phyloP scores from a whole-genome alignment of 1,140 invertebrate species.

The Lutraria rhynchaena region DNA sequence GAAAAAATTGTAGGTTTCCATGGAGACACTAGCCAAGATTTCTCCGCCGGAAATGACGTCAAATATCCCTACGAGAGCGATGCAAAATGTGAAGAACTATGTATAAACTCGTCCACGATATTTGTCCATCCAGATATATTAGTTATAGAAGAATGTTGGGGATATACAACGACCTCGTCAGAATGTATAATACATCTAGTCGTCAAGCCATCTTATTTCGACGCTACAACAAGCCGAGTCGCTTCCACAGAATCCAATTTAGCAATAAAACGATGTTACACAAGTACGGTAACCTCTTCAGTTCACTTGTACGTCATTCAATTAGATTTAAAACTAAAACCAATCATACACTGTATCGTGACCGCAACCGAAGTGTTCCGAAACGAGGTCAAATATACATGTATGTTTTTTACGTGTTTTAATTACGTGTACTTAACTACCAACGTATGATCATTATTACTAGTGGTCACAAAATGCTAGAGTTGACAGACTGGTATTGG shows the following conservation, averaged over 20 bases:
- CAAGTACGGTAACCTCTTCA: too few relatives aligned
- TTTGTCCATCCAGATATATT: conserved; percentile 11
- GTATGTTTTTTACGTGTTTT: too few relatives aligned
- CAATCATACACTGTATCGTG: too few relatives aligned
- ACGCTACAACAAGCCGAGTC: background rate
- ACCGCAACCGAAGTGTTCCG: too few relatives aligned
- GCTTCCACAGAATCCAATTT: background rate
- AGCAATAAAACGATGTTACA: conserved; percentile 37
- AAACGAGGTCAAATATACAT: too few relatives aligned
- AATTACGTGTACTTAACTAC: too few relatives aligned
- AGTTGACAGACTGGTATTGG: too few relatives aligned
- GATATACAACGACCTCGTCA: background rate
- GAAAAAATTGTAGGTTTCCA: background rate
- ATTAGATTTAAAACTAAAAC: too few relatives aligned
- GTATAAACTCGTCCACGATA: conserved; percentile 1
- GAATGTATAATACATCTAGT: conserved; percentile 34
- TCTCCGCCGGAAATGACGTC: conserved; percentile 25
- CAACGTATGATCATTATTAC: too few relatives aligned
- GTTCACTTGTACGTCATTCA: too few relatives aligned
- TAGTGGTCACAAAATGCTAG: too few relatives aligned
- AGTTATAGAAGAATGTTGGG: conserved; percentile 43
- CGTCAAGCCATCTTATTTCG: conserved; percentile 22
- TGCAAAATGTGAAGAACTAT: conserved; percentile 19
- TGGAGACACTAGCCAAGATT: conserved; percentile 15
- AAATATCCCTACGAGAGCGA: conserved; percentile 6